phyloP scores from a whole-genome alignment of 1,140 invertebrate species.

The Eulimnadia texana region DNA sequence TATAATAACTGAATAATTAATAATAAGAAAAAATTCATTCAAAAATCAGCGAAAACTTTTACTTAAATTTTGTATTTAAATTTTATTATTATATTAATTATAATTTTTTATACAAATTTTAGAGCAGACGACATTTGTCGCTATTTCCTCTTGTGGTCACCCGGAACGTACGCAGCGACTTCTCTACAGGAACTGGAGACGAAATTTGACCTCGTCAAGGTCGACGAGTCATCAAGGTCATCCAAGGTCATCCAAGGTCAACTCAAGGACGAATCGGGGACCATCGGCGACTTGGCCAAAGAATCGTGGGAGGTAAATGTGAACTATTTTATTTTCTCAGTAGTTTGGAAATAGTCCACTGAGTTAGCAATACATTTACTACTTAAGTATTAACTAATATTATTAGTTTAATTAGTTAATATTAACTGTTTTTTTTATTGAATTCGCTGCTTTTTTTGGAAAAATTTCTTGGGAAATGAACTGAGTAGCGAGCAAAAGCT shows the following conservation, averaged over 20 bases:
- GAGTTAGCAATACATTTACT: too few relatives aligned
- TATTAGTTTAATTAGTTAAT: too few relatives aligned
- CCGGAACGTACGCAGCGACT: slow-evolving; percentile 72
- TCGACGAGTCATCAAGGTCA: slow-evolving; percentile 36
- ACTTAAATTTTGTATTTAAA: too few relatives aligned
- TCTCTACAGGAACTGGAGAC: slow-evolving; percentile 55
- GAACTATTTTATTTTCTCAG: slow-evolving; percentile 4
- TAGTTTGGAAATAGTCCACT: background rate
- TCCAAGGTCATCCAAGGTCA: slow-evolving; percentile 29
- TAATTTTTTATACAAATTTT: too few relatives aligned
- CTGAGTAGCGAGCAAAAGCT: slow-evolving; percentile 31
- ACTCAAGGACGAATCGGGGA: slow-evolving; percentile 35
- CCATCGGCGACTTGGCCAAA: slow-evolving; percentile 48
- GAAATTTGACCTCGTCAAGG: slow-evolving; percentile 70
- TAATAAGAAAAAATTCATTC: too few relatives aligned
- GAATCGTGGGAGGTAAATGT: slow-evolving; percentile 81
- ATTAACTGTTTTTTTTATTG: too few relatives aligned
- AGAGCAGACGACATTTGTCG: slow-evolving; percentile 87
- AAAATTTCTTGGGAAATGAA: background rate
- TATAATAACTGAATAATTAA: too few relatives aligned
- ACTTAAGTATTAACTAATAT: too few relatives aligned
- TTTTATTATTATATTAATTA: too few relatives aligned
- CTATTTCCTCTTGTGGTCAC: slow-evolving; percentile 87
- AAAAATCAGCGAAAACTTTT: too few relatives aligned
- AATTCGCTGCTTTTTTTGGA: background rate